Evolutionary conservation across 2,888 invertebrate species (phyloP), one percentile per base, ranked within the genome.

Genomic region (Disparrhopalites patrizii): DNA sequence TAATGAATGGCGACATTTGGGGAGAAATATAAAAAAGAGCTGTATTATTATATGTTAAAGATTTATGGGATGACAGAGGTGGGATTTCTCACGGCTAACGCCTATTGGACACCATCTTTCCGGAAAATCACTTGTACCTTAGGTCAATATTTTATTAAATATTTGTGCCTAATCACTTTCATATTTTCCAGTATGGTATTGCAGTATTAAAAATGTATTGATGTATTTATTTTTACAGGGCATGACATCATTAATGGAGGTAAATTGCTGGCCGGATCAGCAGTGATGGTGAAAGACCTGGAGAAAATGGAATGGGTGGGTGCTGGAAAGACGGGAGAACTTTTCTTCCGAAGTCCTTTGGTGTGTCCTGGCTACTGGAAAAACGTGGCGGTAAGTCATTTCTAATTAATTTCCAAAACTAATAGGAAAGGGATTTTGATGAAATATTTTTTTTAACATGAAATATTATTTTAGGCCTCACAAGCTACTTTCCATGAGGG

Each of bases 251-350:
- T n/a, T n/a, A n/a, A n/a, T n/a, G n/a, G n/a, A n/a, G n/a, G n/a
- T n/a, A n/a, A n/a, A n/a, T n/a, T n/a, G n/a, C n/a, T n/a, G n/a
- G n/a, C n/a, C n/a, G n/a, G n/a, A n/a, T n/a, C n/a, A n/a, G n/a
- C n/a, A n/a, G n/a, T n/a, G n/a, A n/a, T n/a, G 77, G 70, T 76
- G 36, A 65, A 76, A 8, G 74, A 76, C 62, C n/a, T 69, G 0
- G 68, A 69, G 8, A 75, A 72, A 2, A 74, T 76, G 5, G 66
- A 70, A 33, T 18, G 69, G 71, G 70, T 80, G 1, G 77, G 77
- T 2, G 78, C 79, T 65, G 71, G 74, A 18, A 78, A 79, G 78
- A 73, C 76, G 2, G 83, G 83, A 28, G 82, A 83, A 72, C 70
- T 82, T 3, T 79, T 78, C 68, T 76, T 81, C 3, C 77, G 78